Conservation (phyloP, 1,140 invertebrate species). For the Bursaphelenchus mucronatus region DNA sequence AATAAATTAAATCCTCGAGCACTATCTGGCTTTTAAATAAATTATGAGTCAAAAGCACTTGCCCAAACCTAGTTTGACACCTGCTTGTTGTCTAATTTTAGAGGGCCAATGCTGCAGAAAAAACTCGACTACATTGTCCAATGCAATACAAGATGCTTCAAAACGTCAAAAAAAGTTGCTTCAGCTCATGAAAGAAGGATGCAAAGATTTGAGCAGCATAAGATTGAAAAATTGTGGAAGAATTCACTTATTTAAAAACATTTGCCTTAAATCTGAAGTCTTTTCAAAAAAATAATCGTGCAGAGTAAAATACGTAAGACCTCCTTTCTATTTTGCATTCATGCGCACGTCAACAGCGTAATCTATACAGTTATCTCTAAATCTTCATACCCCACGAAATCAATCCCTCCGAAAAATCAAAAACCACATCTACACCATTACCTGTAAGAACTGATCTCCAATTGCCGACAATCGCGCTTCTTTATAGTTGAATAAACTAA, state of each 20-base stretch:
- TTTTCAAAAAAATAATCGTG: background rate
- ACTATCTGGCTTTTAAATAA: background rate
- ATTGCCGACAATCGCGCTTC: background rate
- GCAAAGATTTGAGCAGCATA: too few species aligned
- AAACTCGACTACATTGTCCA: background rate
- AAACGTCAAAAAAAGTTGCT: background rate
- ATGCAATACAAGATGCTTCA: background rate
- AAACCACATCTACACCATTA: background rate
- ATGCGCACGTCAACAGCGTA: background rate
- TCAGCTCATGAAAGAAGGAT: background rate
- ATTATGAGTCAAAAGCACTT: background rate
- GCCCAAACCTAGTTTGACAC: background rate
- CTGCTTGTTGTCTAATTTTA: background rate
- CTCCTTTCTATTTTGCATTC: background rate
- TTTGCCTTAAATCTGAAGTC: background rate
- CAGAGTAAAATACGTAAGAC: background rate
- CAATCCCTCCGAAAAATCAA: too few species aligned
- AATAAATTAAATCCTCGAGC: constrained; percentile 5
- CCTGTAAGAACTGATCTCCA: constrained; percentile 16
- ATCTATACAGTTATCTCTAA: background rate
- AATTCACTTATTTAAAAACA: too few species aligned
- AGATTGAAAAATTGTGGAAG: too few species aligned
- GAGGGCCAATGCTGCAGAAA: background rate
- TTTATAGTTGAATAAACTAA: constrained; percentile 14
- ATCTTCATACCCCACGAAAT: too few species aligned